Conservation (phyloP, 2,888 invertebrate genomes). For the Eustalomyia histrio region DNA sequence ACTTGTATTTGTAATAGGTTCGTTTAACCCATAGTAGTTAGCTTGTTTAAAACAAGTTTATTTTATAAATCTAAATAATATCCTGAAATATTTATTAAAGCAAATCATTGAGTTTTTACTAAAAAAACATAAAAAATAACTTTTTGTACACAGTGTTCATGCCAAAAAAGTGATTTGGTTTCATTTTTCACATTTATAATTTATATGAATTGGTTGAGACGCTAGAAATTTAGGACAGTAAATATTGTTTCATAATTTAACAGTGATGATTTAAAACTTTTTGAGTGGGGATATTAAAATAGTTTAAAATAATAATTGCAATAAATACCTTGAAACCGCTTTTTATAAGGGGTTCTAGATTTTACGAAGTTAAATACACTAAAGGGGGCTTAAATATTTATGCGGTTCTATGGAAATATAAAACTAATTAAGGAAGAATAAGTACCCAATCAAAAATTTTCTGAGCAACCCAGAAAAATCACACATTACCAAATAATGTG, state of each 20-base stretch:
- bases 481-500: no score
- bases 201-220: slow-evolving; percentile 47
- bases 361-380: neutral
- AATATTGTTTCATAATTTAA: slow-evolving; percentile 24
- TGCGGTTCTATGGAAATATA: no score
- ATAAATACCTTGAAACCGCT: slow-evolving; percentile 6
- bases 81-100: no score
- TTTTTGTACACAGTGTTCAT: neutral
- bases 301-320: neutral
- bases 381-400: no score
- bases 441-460: no score
- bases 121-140: neutral
- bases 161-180: slow-evolving; percentile 18
- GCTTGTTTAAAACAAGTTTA: no score
- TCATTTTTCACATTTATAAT: slow-evolving; percentile 29
- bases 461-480: no score
- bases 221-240: slow-evolving; percentile 47
- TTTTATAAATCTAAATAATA: no score
- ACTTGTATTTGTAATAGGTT: no score
- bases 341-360: neutral
- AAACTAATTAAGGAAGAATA: no score
- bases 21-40: no score
- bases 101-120: no score
- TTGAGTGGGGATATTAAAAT: neutral
- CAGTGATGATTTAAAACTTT: slow-evolving; percentile 14